phyloP scores from a whole-genome alignment of 2,113 vertebrate species.

The Ictalurus punctatus region DNA sequence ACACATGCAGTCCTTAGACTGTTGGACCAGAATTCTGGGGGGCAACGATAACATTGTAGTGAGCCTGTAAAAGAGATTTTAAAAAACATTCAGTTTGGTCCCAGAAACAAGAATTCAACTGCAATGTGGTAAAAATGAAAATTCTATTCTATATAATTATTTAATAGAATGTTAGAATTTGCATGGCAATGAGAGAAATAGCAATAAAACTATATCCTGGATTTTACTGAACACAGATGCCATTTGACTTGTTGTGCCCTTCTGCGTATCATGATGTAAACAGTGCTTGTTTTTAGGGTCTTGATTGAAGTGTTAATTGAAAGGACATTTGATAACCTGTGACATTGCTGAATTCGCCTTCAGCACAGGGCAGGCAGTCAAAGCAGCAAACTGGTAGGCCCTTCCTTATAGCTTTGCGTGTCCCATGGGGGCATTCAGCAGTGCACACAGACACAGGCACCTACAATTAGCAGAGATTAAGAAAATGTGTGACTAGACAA shows the following conservation, averaged over 20 bases:
- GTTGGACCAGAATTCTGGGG: conserved; percentile 63
- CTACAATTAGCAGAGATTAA: conserved; percentile 49
- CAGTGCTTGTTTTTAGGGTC: neutral
- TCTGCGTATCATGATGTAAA: neutral
- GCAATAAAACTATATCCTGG: neutral
- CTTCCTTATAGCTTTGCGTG: conserved; percentile 68
- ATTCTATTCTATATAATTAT: neutral
- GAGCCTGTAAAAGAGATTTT: conserved; percentile 59
- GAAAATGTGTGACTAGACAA: neutral
- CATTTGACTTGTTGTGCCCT: neutral
- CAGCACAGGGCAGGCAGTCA: conserved; percentile 75
- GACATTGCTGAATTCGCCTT: conserved; percentile 73
- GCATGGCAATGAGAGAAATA: neutral
- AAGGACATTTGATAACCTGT: conserved; percentile 58
- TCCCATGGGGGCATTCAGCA: conserved; percentile 68
- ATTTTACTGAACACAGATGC: neutral
- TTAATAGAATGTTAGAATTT: neutral
- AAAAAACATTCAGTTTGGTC: neutral
- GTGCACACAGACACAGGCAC: conserved; percentile 72
- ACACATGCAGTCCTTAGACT: conserved; percentile 57
- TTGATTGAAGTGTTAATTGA: neutral
- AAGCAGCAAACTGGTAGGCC: conserved; percentile 76
- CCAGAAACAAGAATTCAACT: neutral
- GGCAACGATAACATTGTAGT: conserved; percentile 61
- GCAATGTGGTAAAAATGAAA: neutral